Evolutionary conservation across 2,888 invertebrate genomes (phyloP), one percentile per base, ranked within the genome.

Genomic region (Diarsia dahlii): DNA sequence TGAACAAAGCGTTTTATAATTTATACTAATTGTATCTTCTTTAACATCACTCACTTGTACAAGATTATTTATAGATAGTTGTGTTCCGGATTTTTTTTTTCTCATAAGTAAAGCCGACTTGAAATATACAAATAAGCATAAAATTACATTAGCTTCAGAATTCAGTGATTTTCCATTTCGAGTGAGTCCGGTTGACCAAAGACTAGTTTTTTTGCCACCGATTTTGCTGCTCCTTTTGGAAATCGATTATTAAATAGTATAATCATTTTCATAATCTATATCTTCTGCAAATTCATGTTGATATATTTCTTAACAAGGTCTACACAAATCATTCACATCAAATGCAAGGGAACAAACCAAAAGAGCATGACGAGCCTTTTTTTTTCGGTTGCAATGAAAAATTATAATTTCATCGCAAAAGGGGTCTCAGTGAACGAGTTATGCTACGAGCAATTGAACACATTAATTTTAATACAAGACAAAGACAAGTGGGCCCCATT

Each of bases 401-500:
- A 76, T 62, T 48, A 76, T 81, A 85, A 89, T 91, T 89, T 89
- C 87, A 88, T 87, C 84, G 87, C 85, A 45, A 87, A 91, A 88
- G 91, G 91, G 88, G 84, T 86, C 86, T 85, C 79, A 81, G 20
- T 76, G 76, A 89, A 88, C 88, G 89, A 89, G 90, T 88, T 89
- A 82, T 82, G 87, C 89, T 88, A 84, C 88, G 74, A 89, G 88
- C 92, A 95, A 94, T 93, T 93, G 94, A 90, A 91, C 90, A 90
- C 95, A 95, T 95, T 94, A 94, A 95, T 96, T 94, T 94, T 91
- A 95, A 95, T 95, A 93, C 89, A 89, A 90, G 88, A 91, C 91
- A 93, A 91, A 92, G 91, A 90, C 92, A 91, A 94, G 90, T 91
- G 90, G 86, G 84, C 82, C 89, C 90, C 90, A 94, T 95, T 94